phyloP scores from a whole-genome alignment of 2,888 invertebrate genomes.

The Microctonus hyperodae region DNA sequence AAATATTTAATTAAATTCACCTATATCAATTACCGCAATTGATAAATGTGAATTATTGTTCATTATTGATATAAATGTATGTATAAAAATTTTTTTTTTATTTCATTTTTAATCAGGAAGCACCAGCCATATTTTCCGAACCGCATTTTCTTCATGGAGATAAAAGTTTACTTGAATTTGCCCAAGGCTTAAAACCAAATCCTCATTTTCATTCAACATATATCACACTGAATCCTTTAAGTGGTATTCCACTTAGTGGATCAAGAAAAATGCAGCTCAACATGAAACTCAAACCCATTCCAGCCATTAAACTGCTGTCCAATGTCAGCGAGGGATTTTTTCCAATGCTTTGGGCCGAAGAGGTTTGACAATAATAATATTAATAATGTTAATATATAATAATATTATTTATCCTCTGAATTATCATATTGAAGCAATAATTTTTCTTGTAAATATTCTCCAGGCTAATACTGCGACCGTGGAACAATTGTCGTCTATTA shows the following conservation, averaged over 20 bases:
- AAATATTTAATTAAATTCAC: background rate
- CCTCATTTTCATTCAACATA: conserved; percentile 68
- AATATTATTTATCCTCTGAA: conserved; percentile 3
- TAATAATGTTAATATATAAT: no score
- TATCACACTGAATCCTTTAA: conserved; percentile 70
- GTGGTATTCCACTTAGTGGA: conserved; percentile 67
- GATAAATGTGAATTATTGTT: background rate
- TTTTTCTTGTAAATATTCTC: background rate
- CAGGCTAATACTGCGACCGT: conserved; percentile 31
- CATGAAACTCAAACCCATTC: conserved; percentile 63
- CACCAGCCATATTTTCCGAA: conserved; percentile 70
- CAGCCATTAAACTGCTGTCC: conserved; percentile 63
- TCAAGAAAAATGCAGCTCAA: conserved; percentile 68
- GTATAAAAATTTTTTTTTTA: background rate
- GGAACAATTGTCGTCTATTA: conserved; percentile 14
- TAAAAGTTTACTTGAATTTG: conserved; percentile 65
- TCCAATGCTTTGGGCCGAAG: conserved; percentile 69
- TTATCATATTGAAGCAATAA: background rate
- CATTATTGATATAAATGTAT: background rate
- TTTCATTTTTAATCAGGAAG: conserved; percentile 63
- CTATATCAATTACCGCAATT: no score
- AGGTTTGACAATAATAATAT: conserved; percentile 62
- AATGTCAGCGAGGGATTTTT: conserved; percentile 68
- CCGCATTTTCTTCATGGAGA: conserved; percentile 73
- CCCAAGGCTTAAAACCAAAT: conserved; percentile 66